Evolutionary conservation across 2,888 invertebrate genomes (phyloP).

Genomic region (Fabriciana adippe): DNA sequence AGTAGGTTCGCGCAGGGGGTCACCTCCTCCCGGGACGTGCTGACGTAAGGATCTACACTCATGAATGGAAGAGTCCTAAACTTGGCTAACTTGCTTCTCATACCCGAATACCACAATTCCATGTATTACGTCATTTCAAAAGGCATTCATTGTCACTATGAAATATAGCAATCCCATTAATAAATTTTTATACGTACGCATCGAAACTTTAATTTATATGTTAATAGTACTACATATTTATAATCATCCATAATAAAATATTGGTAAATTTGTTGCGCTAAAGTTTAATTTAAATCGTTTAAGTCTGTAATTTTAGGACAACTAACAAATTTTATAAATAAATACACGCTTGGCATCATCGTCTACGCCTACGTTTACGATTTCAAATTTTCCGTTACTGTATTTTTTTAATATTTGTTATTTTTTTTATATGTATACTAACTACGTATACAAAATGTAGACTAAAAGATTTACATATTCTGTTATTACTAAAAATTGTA

Average conservation of each 20-base stretch:
- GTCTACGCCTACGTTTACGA: conserved; percentile 2
- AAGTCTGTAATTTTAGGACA: background rate
- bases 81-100: conserved; percentile 39
- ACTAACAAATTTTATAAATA: conserved; percentile 15
- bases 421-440: background rate
- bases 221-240: background rate
- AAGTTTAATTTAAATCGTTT: too few relatives aligned
- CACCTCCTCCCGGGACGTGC: conserved; percentile 60
- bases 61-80: conserved; percentile 73
- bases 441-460: too few relatives aligned
- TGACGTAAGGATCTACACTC: conserved; percentile 74
- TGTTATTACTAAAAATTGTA: background rate
- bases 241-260: background rate
- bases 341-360: conserved; percentile 4
- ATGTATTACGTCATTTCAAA: conserved; percentile 36
- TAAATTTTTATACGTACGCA: background rate
- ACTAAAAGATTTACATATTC: background rate
- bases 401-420: background rate
- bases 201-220: background rate
- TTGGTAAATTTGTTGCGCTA: background rate
- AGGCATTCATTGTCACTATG: conserved; percentile 17
- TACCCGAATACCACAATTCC: conserved; percentile 35
- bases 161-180: conserved; percentile 7
- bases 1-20: conserved; percentile 50
- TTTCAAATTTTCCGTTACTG: too few relatives aligned